phyloP scores from a whole-genome alignment of 2,888 invertebrate species.

The Agrilus cyanescens region DNA sequence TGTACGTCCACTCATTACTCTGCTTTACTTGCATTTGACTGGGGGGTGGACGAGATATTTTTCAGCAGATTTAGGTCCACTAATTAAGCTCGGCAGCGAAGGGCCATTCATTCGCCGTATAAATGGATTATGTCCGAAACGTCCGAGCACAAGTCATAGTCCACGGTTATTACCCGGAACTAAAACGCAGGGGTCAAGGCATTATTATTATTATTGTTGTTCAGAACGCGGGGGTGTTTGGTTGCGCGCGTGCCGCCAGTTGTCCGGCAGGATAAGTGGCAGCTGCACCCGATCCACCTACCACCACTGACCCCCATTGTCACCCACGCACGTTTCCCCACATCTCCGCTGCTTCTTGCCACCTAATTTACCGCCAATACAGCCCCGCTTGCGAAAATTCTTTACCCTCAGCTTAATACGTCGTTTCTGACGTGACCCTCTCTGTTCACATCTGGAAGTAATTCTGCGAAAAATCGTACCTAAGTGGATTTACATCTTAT shows the following conservation, averaged over 20 bases:
- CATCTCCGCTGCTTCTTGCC: constrained; percentile 24
- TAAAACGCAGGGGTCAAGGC: constrained; percentile 26
- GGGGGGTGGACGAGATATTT: constrained; percentile 15
- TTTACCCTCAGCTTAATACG: constrained; percentile 22
- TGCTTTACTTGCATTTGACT: no score
- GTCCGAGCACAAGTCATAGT: constrained; percentile 15
- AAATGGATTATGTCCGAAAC: constrained; percentile 16
- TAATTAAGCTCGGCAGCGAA: constrained; percentile 29
- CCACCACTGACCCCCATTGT: constrained; percentile 24
- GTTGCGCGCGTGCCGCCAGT: constrained; percentile 20
- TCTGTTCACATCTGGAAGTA: no score
- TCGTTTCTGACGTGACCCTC: no score
- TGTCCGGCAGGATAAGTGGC: constrained; percentile 18
- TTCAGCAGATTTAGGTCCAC: constrained; percentile 31
- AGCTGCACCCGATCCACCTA: no score
- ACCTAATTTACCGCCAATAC: constrained; percentile 32
- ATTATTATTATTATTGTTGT: constrained; percentile 8
- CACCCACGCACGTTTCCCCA: constrained; percentile 31
- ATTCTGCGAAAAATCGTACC: no score
- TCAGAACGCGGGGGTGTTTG: constrained; percentile 30
- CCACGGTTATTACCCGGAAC: constrained; percentile 36
- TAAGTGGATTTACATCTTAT: no score
- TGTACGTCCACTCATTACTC: no score
- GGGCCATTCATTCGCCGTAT: constrained; percentile 9
- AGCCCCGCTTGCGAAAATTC: constrained; percentile 23